Percentiles rank a stretch among this genome's conserved stretches.
Conservation (phyloP, 35 echinoderm and acorn worm species). For the Heliocidaris tuberculata region DNA sequence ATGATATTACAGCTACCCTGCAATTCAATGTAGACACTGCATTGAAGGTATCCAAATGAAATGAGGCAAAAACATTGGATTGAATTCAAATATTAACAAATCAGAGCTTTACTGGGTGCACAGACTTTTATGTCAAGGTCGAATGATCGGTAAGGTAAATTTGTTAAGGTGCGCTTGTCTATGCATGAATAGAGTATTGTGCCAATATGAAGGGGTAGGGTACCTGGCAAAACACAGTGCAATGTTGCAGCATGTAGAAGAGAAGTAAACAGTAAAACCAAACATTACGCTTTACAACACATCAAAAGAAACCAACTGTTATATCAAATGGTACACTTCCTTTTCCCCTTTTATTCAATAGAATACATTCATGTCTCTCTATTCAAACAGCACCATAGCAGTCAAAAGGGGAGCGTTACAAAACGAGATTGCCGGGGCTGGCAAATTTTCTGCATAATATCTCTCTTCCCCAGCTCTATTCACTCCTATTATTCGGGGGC, state of each 20-base stretch:
- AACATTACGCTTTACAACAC: not conserved
- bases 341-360: not conserved
- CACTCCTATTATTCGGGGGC: not conserved
- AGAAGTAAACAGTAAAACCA: conserved; percentile 1
- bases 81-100: not conserved
- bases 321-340: conserved; percentile 10
- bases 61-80: not conserved
- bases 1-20: not conserved
- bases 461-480: not conserved
- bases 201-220: not conserved
- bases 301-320: not conserved
- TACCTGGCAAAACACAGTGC: not conserved
- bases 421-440: not conserved
- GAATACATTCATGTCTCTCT: not conserved
- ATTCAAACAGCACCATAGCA: not conserved
- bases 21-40: not conserved
- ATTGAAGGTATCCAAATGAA: too few relatives aligned
- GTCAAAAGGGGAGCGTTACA: not conserved
- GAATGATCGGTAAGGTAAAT: not conserved
- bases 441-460: conserved; percentile 12
- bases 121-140: not conserved
- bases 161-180: not conserved
- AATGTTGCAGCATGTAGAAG: not conserved
- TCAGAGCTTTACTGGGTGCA: not conserved
- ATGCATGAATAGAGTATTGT: not conserved